Percentiles rank a stretch among this genome's conserved stretches.
phyloP scores from a whole-genome alignment of 30 jellyfish, hydroid and myxozoan genomes.

The Phacellophora camtschatica region DNA sequence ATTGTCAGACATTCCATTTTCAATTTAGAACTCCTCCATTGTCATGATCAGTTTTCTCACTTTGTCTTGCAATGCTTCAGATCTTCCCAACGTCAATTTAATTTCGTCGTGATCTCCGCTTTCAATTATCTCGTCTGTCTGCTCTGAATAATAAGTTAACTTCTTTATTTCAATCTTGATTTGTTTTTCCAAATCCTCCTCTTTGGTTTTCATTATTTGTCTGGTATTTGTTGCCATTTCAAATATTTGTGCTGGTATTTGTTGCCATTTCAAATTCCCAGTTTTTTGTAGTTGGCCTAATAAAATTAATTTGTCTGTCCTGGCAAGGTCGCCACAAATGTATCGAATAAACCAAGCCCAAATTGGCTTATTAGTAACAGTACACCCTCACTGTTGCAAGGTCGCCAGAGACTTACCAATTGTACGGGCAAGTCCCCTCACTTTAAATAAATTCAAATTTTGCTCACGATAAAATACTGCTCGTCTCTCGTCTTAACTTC shows the following conservation, averaged over 20 bases:
- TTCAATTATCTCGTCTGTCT: neutral
- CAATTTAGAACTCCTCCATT: slow-evolving; percentile 6
- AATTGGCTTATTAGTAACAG: too few species aligned
- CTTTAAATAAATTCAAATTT: too few species aligned
- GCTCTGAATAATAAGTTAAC: neutral
- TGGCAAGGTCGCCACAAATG: slow-evolving; percentile 56
- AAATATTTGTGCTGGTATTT: too few species aligned
- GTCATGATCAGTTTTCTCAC: neutral
- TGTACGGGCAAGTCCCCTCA: too few species aligned
- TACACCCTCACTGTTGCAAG: neutral
- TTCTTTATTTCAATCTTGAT: slow-evolving; percentile 1
- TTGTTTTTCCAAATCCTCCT: neutral
- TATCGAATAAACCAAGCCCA: neutral
- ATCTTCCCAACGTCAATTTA: neutral
- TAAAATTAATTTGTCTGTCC: neutral
- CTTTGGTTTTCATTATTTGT: too few species aligned
- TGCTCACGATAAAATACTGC: too few species aligned
- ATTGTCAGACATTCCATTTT: slow-evolving; percentile 5
- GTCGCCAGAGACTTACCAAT: too few species aligned
- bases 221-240: too few species aligned
- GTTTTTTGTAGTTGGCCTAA: neutral
- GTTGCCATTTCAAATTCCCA: neutral
- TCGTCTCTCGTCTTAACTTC: too few species aligned
- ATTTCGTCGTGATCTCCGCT: neutral
- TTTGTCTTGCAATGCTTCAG: neutral